These are phyloP conservation scores for Benitochromis conjunctus DNA, from an alignment of 2,113 vertebrate genomes.

Conservation along the genomic window DNA sequence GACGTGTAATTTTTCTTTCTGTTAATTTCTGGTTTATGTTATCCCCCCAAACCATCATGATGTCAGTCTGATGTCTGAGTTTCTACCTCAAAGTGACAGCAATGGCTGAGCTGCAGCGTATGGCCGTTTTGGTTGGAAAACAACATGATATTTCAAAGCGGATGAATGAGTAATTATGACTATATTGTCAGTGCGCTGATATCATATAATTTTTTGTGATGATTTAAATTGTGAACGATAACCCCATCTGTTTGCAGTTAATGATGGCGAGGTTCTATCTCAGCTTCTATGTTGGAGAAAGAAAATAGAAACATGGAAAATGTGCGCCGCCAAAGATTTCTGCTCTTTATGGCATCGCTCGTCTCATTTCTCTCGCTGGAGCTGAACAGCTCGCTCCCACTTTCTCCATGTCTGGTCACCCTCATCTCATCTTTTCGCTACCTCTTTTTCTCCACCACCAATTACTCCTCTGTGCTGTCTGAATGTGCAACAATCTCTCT, in stretches of 20 bases:
- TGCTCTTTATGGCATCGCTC: conserved; percentile 40
- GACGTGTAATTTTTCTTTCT: background rate
- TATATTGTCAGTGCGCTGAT: conserved; percentile 8
- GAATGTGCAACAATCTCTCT: background rate
- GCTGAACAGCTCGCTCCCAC: conserved; percentile 2
- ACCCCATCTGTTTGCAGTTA: conserved; percentile 47
- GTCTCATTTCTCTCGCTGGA: conserved; percentile 10
- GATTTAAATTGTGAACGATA: conserved; percentile 18
- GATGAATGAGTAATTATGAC: background rate
- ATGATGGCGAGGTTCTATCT: background rate
- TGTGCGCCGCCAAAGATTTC: conserved; percentile 13
- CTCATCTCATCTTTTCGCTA: background rate
- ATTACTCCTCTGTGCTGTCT: background rate
- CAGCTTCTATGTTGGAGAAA: background rate
- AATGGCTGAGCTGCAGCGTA: background rate
- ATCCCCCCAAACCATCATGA: background rate
- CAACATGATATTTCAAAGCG: background rate
- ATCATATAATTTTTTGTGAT: background rate
- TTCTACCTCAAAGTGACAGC: background rate
- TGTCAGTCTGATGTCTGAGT: background rate
- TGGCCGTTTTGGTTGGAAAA: background rate
- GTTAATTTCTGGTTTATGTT: conserved; percentile 24
- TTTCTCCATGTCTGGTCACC: background rate
- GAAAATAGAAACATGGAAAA: conserved; percentile 37
- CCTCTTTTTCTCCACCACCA: background rate